These are phyloP conservation scores for Periophthalmus magnuspinnatus DNA, from an alignment of 2,797 vertebrate species.

Conservation along the genomic window DNA sequence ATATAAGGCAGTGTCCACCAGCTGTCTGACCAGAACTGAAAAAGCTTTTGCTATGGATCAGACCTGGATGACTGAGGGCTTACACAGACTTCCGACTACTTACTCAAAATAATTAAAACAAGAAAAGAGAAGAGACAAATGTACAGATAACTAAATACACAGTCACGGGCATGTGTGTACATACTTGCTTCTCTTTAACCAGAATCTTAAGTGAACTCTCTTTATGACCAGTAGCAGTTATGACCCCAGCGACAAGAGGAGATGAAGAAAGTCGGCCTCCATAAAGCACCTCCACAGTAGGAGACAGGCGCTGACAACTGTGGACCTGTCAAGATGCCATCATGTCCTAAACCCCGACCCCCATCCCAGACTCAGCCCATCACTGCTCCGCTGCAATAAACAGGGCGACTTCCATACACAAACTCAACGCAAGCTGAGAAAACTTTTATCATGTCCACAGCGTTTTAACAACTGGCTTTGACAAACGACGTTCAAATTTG, in stretches of 20 bases:
- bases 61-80: no score
- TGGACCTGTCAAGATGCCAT: not conserved
- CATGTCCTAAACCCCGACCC: slow-evolving; percentile 17
- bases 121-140: no score
- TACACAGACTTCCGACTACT: no score
- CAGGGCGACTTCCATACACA: slow-evolving; percentile 57
- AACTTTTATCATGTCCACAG: slow-evolving; percentile 54
- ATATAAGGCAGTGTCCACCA: no score
- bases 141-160: no score
- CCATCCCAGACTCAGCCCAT: slow-evolving; percentile 25
- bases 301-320: slow-evolving; percentile 20
- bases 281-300: slow-evolving; percentile 11
- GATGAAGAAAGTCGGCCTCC: slow-evolving; percentile 17
- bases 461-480: slow-evolving; percentile 63
- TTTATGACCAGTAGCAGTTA: slow-evolving; percentile 20
- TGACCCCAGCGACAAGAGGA: slow-evolving; percentile 1
- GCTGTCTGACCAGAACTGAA: no score
- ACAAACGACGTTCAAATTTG: slow-evolving; percentile 74
- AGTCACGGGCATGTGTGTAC: no score
- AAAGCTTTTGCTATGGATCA: no score
- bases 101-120: no score
- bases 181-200: not conserved
- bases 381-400: slow-evolving; percentile 16
- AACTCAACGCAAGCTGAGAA: slow-evolving; percentile 59
- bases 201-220: not conserved